Evolutionary conservation across 2,888 invertebrate species (phyloP), one percentile per base, ranked within the genome.

Genomic region (Nesidiocoris tenuis): DNA sequence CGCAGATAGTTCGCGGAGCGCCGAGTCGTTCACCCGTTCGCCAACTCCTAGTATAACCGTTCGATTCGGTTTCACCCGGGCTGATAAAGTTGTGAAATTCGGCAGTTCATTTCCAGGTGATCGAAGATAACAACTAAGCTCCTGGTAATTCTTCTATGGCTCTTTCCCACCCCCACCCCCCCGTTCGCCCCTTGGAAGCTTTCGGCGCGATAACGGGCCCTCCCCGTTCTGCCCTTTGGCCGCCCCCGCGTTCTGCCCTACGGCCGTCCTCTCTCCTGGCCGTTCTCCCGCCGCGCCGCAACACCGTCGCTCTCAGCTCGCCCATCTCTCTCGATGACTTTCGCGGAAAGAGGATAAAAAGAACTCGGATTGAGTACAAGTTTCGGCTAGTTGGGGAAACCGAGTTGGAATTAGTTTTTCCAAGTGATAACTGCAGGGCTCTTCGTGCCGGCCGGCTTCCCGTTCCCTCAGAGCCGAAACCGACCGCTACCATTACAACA

Each of bases 331-430:
- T 39, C 39, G 12, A 7, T 12, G 39, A 39, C 39, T 39, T 39
- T 12, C 18, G 12, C 22, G 17, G n/a, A 61, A 24, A 39, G 21
- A 72, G 72, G 72, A 72, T 72, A 63, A 72, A 23, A 59, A 61
- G 72, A 71, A 39, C 25, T 3, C 16, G 12, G 39, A 39, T 39
- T 39, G 39, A n/a, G 65, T n/a, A n/a, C 25, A 17, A 25, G 24
- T 9, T 65, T 70, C 24, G n/a, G 16, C 70, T 61, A 24, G 63
- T 61, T 39, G 2, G 61, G 61, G 12, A 39, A 61, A 61, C 63
- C 23, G 63, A 72, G 72, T 72, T 72, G 72, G 72, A 72, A 72
- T 72, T 61, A 72, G 72, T 72, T 72, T 72, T 72, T 72, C 72
- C 72, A 72, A 72, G 72, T 72, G 72, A 63, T 72, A 72, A 59